A percentile compares a stretch with the other conserved stretches of the same genome.
These are phyloP conservation scores for Oreortyx pictus DNA, from an alignment of 2,797 vertebrate genomes.

Conservation along the genomic window DNA sequence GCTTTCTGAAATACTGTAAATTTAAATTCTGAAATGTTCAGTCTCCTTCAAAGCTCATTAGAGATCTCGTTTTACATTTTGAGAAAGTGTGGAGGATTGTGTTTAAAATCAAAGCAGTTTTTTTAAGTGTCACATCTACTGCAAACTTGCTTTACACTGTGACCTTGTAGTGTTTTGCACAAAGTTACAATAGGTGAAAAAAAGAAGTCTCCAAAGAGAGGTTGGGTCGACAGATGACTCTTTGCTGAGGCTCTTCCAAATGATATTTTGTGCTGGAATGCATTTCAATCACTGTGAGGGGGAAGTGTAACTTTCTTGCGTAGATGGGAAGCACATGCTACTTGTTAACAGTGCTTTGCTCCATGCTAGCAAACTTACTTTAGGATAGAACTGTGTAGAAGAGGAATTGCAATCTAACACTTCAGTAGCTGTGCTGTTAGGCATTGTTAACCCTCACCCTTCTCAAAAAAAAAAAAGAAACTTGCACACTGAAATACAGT, in stretches of 20 bases:
- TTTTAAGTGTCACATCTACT: neutral
- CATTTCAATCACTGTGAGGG: conserved; percentile 10
- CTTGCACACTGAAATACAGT: neutral
- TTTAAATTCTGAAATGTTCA: neutral
- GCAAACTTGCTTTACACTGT: neutral
- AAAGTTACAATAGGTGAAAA: neutral
- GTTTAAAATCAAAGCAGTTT: neutral
- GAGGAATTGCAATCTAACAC: neutral
- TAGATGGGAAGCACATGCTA: neutral
- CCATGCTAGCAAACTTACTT: neutral
- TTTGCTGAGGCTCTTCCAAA: neutral
- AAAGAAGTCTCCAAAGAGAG: neutral
- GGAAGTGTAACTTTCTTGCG: conserved; percentile 10
- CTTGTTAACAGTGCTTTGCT: conserved; percentile 13
- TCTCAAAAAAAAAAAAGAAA: neutral
- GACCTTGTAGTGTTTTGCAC: neutral
- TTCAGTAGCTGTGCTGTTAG: neutral
- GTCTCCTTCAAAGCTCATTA: neutral
- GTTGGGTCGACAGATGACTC: neutral
- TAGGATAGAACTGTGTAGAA: neutral
- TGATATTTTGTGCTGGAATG: neutral
- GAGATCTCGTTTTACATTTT: neutral
- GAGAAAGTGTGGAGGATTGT: neutral
- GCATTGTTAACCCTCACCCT: neutral
- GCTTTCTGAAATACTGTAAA: neutral